Conservation (phyloP, 2,113 vertebrate genomes). For the Chloroceryle aenea region DNA sequence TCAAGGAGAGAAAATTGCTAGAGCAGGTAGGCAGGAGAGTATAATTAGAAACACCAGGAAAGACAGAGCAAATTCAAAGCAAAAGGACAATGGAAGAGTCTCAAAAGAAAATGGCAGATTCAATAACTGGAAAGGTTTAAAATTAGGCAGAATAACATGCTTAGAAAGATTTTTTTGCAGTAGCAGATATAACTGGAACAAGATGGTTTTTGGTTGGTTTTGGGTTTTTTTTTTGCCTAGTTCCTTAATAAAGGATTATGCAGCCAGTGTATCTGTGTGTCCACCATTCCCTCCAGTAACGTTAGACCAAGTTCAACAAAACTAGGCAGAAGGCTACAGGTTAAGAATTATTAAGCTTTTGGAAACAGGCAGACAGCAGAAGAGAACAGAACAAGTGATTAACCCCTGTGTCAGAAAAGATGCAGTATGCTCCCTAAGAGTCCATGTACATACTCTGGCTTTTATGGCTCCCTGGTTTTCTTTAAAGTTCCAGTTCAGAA, state of each 20-base stretch:
- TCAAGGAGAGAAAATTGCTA: constrained; percentile 28
- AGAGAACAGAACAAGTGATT: not conserved
- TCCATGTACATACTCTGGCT: fast-evolving
- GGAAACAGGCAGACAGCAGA: not conserved
- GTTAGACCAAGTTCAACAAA: not conserved
- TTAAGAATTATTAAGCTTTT: not conserved
- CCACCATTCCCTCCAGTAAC: not conserved
- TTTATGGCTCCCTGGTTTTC: not conserved
- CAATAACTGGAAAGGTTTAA: not conserved
- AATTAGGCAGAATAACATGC: not conserved
- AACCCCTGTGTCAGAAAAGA: not conserved
- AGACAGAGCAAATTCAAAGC: not conserved
- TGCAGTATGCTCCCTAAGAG: not conserved
- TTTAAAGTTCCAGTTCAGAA: not conserved
- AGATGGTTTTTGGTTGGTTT: not conserved
- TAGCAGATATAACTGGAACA: not conserved
- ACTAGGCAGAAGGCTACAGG: not conserved
- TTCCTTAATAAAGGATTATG: not conserved
- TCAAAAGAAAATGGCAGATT: not conserved
- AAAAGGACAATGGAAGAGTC: not conserved
- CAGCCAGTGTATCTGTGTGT: not conserved
- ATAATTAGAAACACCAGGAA: constrained; percentile 43
- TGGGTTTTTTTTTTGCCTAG: not conserved
- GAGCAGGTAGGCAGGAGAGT: constrained; percentile 4
- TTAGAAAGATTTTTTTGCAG: not conserved